Conservation (phyloP, 2,888 invertebrate genomes). For the Diogma glabrata region DNA sequence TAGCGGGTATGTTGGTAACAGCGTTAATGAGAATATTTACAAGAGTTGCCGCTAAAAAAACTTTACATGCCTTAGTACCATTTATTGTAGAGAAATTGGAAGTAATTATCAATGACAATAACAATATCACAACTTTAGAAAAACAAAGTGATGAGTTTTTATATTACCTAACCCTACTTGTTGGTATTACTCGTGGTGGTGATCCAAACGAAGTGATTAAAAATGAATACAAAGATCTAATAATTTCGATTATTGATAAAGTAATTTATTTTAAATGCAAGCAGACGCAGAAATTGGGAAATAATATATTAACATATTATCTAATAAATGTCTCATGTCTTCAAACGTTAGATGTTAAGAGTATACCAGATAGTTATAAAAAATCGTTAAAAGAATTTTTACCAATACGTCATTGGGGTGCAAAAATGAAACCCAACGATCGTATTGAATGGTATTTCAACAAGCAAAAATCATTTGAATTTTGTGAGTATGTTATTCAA, state of each 20-base stretch:
- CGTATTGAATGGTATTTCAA: constrained; percentile 71
- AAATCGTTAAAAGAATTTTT: constrained; percentile 55
- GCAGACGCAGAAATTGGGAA: constrained; percentile 51
- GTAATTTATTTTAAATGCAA: constrained; percentile 56
- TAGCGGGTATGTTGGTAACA: constrained; percentile 71
- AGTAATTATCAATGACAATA: constrained; percentile 47
- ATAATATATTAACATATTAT: constrained; percentile 47
- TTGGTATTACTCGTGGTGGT: constrained; percentile 58
- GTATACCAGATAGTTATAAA: constrained; percentile 47
- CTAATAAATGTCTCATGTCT: constrained; percentile 48
- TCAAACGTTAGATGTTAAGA: constrained; percentile 50
- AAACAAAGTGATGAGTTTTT: constrained; percentile 65
- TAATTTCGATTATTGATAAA: constrained; percentile 56
- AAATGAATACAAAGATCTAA: constrained; percentile 45
- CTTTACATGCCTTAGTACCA: constrained; percentile 61
- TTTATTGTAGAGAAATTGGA: constrained; percentile 54
- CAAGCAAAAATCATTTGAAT: constrained; percentile 50
- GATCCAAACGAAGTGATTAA: constrained; percentile 48
- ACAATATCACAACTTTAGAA: constrained; percentile 59
- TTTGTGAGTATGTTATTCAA: constrained; percentile 51
- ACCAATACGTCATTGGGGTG: constrained; percentile 72
- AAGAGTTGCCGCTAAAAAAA: constrained; percentile 53
- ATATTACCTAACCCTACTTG: constrained; percentile 63
- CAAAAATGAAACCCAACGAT: constrained; percentile 41
- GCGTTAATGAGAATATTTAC: constrained; percentile 56